Conservation (phyloP, 2,797 vertebrate species). For the Danio tinwini region DNA sequence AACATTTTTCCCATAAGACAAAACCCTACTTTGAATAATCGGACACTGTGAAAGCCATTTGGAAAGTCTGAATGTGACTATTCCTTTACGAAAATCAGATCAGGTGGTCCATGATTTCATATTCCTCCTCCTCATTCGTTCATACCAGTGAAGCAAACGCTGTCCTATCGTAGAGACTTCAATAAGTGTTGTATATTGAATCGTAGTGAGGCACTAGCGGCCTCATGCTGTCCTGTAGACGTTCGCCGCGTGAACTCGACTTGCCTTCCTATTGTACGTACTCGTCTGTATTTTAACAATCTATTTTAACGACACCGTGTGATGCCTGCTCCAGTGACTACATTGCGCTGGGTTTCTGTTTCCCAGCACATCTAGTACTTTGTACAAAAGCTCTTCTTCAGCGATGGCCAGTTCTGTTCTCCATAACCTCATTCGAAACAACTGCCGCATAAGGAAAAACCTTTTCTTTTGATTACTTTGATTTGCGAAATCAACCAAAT, state of each 20-base stretch:
- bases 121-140: not conserved
- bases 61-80: slow-evolving; percentile 9
- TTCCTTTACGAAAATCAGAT: not conserved
- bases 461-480: slow-evolving; percentile 60
- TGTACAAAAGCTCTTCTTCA: slow-evolving; percentile 81
- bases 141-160: slow-evolving; percentile 49
- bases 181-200: slow-evolving; percentile 61
- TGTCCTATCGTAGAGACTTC: slow-evolving; percentile 56
- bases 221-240: slow-evolving; percentile 68
- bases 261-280: slow-evolving; percentile 77
- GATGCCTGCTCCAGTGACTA: slow-evolving; percentile 83
- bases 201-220: slow-evolving; percentile 63
- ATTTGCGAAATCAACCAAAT: slow-evolving; percentile 82
- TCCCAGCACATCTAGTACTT: slow-evolving; percentile 74
- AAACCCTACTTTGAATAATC: not conserved
- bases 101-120: not conserved
- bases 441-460: slow-evolving; percentile 76
- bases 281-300: slow-evolving; percentile 70
- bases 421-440: slow-evolving; percentile 76
- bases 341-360: slow-evolving; percentile 76
- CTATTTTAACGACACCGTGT: slow-evolving; percentile 76
- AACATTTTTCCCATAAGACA: not conserved
- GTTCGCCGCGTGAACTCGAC: slow-evolving; percentile 71
- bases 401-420: slow-evolving; percentile 82
- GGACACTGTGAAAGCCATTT: slow-evolving; percentile 28